Conservation (phyloP, 1,140 invertebrate species). For the Bacillus rossius region DNA sequence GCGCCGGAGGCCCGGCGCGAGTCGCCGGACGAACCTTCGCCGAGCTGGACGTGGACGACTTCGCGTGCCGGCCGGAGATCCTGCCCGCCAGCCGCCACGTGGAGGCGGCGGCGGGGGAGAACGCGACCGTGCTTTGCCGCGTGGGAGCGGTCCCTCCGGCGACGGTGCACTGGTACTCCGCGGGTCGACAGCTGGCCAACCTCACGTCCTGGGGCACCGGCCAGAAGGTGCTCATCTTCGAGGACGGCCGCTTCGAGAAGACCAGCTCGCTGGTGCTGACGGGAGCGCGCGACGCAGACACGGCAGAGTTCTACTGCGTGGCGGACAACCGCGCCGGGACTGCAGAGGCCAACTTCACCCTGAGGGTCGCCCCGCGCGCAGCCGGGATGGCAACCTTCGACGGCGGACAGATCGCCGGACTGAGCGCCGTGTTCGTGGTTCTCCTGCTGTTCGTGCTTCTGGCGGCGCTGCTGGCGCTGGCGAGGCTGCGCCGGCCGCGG, state of each 20-base stretch:
- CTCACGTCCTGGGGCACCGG: constrained; percentile 67
- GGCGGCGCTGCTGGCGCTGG: constrained; percentile 63
- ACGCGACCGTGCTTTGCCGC: constrained; percentile 75
- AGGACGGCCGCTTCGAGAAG: constrained; percentile 64
- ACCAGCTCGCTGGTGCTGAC: constrained; percentile 75
- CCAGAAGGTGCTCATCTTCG: constrained; percentile 73
- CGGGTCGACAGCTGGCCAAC: constrained; percentile 72
- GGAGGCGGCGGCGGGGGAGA: constrained; percentile 71
- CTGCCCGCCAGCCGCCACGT: constrained; percentile 66
- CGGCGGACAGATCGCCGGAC: constrained; percentile 76
- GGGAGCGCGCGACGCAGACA: constrained; percentile 81
- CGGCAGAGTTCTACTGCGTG: constrained; percentile 84
- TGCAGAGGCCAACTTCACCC: constrained; percentile 86
- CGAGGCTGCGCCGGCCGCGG: constrained; percentile 61
- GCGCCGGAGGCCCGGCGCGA: constrained; percentile 59
- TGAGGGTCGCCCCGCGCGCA: constrained; percentile 69
- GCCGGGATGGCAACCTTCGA: constrained; percentile 73
- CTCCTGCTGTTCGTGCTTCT: constrained; percentile 71
- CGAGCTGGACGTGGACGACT: constrained; percentile 72
- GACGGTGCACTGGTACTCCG: constrained; percentile 81
- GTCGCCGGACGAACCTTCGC: constrained; percentile 62
- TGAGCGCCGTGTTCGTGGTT: constrained; percentile 74
- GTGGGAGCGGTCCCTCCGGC: constrained; percentile 77
- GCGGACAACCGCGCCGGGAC: constrained; percentile 88
- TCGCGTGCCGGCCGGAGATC: constrained; percentile 82